Percentiles rank a stretch among this genome's conserved stretches.
Evolutionary conservation across 2,797 vertebrate genomes (phyloP).

Genomic region (Characodon lateralis): DNA sequence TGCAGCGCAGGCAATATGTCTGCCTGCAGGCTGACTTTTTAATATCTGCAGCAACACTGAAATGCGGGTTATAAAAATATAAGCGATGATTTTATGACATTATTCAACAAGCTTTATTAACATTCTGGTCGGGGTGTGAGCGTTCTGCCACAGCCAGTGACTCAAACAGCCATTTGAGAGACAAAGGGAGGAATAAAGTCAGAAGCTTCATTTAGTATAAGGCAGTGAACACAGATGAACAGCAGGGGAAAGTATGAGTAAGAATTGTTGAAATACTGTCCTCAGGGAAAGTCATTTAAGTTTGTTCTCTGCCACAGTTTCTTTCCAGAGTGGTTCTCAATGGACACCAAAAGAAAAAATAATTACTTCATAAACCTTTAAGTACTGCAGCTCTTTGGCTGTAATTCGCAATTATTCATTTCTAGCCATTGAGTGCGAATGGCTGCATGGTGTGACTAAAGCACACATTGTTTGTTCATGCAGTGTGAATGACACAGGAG

Average conservation of each 20-base stretch:
- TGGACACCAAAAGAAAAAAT: constrained; percentile 39
- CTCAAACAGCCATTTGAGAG: constrained; percentile 44
- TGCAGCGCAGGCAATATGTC: constrained; percentile 49
- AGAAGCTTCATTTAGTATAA: constrained; percentile 51
- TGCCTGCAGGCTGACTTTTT: constrained; percentile 56
- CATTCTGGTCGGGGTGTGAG: constrained; percentile 46
- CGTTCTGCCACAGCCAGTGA: constrained; percentile 31
- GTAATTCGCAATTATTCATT: constrained; percentile 54
- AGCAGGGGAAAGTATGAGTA: constrained; percentile 24
- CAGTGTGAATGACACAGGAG: constrained; percentile 1
- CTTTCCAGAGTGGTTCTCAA: constrained; percentile 42
- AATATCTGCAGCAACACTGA: constrained; percentile 60
- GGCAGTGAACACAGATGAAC: constrained; percentile 32
- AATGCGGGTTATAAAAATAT: constrained; percentile 57
- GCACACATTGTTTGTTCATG: constrained; percentile 31
- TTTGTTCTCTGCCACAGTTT: constrained; percentile 48
- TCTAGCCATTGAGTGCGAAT: constrained; percentile 58
- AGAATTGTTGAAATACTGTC: constrained; percentile 52
- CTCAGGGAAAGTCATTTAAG: constrained; percentile 59
- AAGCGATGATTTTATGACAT: constrained; percentile 54
- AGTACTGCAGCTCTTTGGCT: constrained; percentile 48
- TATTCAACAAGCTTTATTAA: constrained; percentile 60
- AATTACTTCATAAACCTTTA: constrained; percentile 66
- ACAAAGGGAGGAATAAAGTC: constrained; percentile 37
- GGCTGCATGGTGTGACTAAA: constrained; percentile 39